Conservation (phyloP, 2,797 vertebrate species). For the Sciaenops ocellatus region DNA sequence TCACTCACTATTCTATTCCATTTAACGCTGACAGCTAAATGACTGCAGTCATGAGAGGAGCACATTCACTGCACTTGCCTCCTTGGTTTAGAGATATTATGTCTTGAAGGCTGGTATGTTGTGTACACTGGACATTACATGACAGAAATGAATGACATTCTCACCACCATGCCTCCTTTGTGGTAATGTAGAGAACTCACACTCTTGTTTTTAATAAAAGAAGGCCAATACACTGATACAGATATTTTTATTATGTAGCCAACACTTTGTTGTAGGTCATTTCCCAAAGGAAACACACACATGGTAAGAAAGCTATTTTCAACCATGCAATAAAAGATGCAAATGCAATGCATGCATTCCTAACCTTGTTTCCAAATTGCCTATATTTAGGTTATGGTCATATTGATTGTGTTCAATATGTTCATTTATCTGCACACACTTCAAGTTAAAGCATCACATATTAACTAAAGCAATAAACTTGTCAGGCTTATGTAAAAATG, state of each 20-base stretch:
- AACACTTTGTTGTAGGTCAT: constrained; percentile 48
- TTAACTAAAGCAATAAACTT: background rate
- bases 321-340: constrained; percentile 40
- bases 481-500: background rate
- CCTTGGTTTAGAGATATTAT: constrained; percentile 17
- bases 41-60: constrained; percentile 56
- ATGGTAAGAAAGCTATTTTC: constrained; percentile 27
- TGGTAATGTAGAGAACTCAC: background rate
- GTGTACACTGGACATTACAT: constrained; percentile 13
- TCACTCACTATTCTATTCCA: constrained; percentile 68
- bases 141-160: background rate
- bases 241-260: constrained; percentile 16
- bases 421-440: background rate
- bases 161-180: background rate
- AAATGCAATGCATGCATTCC: constrained; percentile 14
- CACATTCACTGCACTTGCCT: constrained; percentile 38
- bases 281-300: constrained; percentile 24
- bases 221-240: constrained; percentile 1
- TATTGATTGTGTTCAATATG: constrained; percentile 38
- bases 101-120: constrained; percentile 12
- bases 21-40: constrained; percentile 71
- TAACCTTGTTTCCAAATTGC: constrained; percentile 28
- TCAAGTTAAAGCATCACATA: background rate
- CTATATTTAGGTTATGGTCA: constrained; percentile 25
- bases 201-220: background rate